phyloP scores from a whole-genome alignment of 1,140 invertebrate genomes.

The Listronotus bonariensis region DNA sequence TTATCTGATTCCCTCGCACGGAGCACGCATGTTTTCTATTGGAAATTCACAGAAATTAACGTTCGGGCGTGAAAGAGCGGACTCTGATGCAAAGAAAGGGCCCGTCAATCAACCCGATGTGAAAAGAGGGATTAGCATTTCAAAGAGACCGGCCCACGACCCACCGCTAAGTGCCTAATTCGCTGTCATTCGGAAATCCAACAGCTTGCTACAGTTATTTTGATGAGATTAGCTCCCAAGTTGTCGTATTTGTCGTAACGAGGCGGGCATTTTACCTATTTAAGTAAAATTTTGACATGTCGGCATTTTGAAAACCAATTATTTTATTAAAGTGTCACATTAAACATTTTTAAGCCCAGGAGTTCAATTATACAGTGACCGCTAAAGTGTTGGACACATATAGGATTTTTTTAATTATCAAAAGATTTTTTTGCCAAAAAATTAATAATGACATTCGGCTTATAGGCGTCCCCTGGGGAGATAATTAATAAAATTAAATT shows the following conservation, averaged over 20 bases:
- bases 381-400: no score
- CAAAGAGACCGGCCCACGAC: slow-evolving; percentile 45
- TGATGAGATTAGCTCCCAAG: slow-evolving; percentile 27
- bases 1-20: slow-evolving; percentile 8
- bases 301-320: no score
- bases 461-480: no score
- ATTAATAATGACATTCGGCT: no score
- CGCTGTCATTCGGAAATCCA: slow-evolving; percentile 42
- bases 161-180: slow-evolving; percentile 51
- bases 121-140: slow-evolving; percentile 49
- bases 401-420: no score
- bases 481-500: no score
- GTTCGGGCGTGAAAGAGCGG: slow-evolving; percentile 1
- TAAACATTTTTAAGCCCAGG: no score
- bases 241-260: slow-evolving; percentile 34
- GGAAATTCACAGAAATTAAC: slow-evolving; percentile 15
- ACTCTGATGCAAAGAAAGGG: slow-evolving; percentile 39
- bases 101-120: slow-evolving; percentile 47
- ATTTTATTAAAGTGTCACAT: no score
- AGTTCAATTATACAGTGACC: no score
- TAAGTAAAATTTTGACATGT: no score
- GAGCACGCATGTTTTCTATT: not conserved
- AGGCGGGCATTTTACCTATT: no score
- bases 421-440: no score
- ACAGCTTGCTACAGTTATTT: slow-evolving; percentile 21